Evolutionary conservation across 2,888 invertebrate genomes (phyloP).

Genomic region (Heterodera filipjevi): DNA sequence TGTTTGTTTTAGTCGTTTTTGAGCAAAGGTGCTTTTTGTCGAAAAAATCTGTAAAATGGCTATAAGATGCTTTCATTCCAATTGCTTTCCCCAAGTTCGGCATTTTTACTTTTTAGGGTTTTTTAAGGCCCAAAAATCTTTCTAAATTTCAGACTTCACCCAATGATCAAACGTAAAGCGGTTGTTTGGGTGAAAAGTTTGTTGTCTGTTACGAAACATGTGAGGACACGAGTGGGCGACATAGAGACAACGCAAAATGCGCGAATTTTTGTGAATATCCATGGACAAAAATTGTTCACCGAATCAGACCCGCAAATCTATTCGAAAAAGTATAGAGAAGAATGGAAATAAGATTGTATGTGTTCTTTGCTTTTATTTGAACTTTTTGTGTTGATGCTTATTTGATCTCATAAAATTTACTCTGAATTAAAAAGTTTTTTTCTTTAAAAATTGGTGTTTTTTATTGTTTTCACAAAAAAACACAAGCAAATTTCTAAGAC

Average conservation of each 20-base stretch:
- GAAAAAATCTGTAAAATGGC: no score
- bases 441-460: no score
- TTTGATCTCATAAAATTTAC: no score
- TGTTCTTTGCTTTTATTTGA: no score
- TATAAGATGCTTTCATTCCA: no score
- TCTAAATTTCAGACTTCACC: neutral
- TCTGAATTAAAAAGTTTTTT: no score
- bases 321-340: neutral
- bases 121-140: neutral
- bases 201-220: neutral
- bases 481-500: no score
- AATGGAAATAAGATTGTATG: neutral
- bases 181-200: neutral
- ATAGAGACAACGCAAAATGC: neutral
- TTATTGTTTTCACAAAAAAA: no score
- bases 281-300: neutral
- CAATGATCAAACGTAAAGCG: neutral
- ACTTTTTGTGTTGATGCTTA: no score
- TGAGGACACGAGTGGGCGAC: neutral
- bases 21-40: no score
- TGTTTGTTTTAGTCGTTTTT: no score
- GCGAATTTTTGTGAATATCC: neutral
- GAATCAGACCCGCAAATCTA: neutral
- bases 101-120: neutral
- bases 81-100: no score